Conservation (phyloP, 1,140 invertebrate genomes). For the Mylabris phalerata region DNA sequence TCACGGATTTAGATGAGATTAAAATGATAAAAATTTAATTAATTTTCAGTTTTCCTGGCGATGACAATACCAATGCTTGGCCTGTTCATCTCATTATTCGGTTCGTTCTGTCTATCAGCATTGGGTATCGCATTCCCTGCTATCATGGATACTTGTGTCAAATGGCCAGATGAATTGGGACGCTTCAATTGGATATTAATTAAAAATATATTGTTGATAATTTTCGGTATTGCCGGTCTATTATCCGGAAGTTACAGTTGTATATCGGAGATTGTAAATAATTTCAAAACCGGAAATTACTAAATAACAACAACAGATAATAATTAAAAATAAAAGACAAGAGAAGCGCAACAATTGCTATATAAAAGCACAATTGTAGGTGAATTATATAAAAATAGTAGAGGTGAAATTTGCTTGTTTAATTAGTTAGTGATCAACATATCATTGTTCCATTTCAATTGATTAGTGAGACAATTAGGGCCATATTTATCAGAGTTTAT, state of each 20-base stretch:
- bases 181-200: conserved; percentile 38
- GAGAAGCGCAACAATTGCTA: neutral
- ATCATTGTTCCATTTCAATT: no score
- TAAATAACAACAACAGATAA: neutral
- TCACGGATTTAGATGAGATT: no score
- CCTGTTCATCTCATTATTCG: conserved; percentile 78
- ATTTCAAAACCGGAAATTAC: conserved; percentile 17
- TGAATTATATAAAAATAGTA: no score
- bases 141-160: conserved; percentile 60
- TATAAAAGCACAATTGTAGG: neutral
- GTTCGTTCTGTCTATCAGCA: conserved; percentile 71
- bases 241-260: conserved; percentile 39
- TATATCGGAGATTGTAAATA: conserved; percentile 34
- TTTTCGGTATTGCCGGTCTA: conserved; percentile 49
- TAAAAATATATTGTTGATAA: conserved; percentile 49
- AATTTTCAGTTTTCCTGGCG: conserved; percentile 58
- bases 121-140: conserved; percentile 79
- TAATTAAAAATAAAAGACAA: neutral
- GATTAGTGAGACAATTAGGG: no score
- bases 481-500: no score
- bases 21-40: conserved; percentile 1
- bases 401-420: no score
- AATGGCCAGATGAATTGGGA: conserved; percentile 47
- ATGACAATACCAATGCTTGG: conserved; percentile 68
- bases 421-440: no score